Base-by-base conservation (phyloP, 2,888 invertebrate species). In the Caradrina kadenii region DNA sequence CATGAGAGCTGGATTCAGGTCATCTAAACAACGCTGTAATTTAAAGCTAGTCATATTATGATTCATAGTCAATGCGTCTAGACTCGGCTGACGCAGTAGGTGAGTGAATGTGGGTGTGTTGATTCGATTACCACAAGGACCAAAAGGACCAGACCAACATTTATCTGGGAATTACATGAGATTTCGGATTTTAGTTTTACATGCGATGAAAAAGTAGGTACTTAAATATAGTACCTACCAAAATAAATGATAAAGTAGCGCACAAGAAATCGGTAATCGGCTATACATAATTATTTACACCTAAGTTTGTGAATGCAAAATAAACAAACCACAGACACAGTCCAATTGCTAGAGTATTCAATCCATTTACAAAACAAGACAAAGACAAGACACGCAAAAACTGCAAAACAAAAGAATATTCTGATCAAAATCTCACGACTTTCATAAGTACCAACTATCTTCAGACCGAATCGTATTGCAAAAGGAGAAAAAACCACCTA, bases 1-100 rank as follows among this genome's bases (percentile, higher is more conserved):
- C 26, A 55, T 22, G 15, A 50, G 76, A 26, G 13, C 22, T 69
- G 55, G 50, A 76, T 63, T 19, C 70, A 69, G 60, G 76, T 74
- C 70, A 74, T 1, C n/a, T 52, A 45, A 60, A 22, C 75, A 63
- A 69, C 69, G 13, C 48, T 15, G 49, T 8, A 39, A 74, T 69
- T 69, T 69, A 15, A 42, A 58, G 0, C 22, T 62, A 42, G 54
- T 59, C 52, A 35, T 17, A 10, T 19, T 56, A 19, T 56, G 64
- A 64, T 15, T 49, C 49, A 42, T 31, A 54, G 13, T 17, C 39
- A 19, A 22, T n/a, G 62, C 21, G 11, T 11, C 7, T 48, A 15
- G 15, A 53, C 1, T 26, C n/a, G 1, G 31, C 4, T 21, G 39
- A 39, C 10, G 45, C 2, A 15, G 48, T 70, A n/a, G 35, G 22